Evolutionary conservation across 2,797 vertebrate species (phyloP), one percentile per base, ranked within the genome.

Genomic region (Acanthurus tractus): DNA sequence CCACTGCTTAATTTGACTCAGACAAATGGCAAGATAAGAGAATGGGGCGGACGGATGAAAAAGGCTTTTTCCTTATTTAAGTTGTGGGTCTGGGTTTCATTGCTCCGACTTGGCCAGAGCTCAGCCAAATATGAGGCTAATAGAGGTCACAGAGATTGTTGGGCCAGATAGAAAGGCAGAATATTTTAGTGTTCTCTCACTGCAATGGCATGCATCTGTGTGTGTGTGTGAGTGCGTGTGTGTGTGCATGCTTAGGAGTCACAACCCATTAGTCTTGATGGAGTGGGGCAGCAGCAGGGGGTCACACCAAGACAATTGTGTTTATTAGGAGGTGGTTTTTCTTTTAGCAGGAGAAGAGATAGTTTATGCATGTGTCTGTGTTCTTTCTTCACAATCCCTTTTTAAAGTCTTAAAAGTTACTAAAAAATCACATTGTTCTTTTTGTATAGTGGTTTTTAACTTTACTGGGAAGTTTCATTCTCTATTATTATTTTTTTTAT

Each of bases 251-350:
- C 53, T 85, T 71, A 78, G 58, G 74, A 83, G 86, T 84, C 84
- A 76, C 74, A 88, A 76, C 55, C 81, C 85, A 89, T 90, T 90
- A 91, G 79, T 77, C 52, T 68, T 89, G 81, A 89, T 76, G 70
- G 85, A 87, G 84, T 73, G 78, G 76, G 59, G 62, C 49, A 81
- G 73, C 72, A 72, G 79, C 29, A 29, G 74, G 80, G 76, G 79
- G 78, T 84, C 86, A 75, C 68, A 78, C 57, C 48, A 38, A 49
- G 67, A 79, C 63, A 70, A 65, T 65, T 76, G 74, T 56, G 70
- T 77, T 86, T 82, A 68, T 70, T 70, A 79, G 72, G 57, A 68
- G 68, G 65, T 61, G 61, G 18, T n/a, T 20, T 48, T 38, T 78
- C 78, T 84, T 76, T 74, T 23, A 79, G 23, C 50, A 63, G 61